phyloP scores from a whole-genome alignment of 2,113 vertebrate species.

The Forbesichthys agassizii region DNA sequence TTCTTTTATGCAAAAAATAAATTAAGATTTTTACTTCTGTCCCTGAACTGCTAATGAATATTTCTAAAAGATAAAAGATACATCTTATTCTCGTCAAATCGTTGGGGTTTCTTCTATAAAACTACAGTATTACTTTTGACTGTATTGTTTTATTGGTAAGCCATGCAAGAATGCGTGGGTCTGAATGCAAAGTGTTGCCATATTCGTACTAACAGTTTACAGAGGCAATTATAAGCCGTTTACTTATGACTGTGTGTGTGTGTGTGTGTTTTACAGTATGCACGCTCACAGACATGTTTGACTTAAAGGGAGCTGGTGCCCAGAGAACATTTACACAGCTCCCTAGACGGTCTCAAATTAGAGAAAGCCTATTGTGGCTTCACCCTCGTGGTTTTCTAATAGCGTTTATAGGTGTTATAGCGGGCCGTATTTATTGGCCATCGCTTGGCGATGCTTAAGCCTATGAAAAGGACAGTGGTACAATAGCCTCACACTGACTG shows the following conservation, averaged over 20 bases:
- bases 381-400: slow-evolving; percentile 83
- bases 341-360: slow-evolving; percentile 91
- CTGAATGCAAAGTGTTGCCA: slow-evolving; percentile 1
- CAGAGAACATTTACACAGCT: slow-evolving; percentile 83
- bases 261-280: slow-evolving; percentile 10
- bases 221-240: slow-evolving; percentile 43
- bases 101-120: background rate
- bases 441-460: slow-evolving; percentile 85
- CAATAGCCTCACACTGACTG: slow-evolving; percentile 90
- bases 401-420: slow-evolving; percentile 87
- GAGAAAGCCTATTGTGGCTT: slow-evolving; percentile 81
- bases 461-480: slow-evolving; percentile 88
- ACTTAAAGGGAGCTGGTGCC: slow-evolving; percentile 65
- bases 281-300: slow-evolving; percentile 40
- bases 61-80: slow-evolving; percentile 2
- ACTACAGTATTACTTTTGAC: slow-evolving; percentile 11
- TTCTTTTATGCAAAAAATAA: slow-evolving; percentile 35
- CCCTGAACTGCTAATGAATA: slow-evolving; percentile 52
- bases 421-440: slow-evolving; percentile 83
- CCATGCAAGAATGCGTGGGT: background rate
- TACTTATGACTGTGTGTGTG: slow-evolving; percentile 13
- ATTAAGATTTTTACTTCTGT: slow-evolving; percentile 43
- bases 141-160: background rate
- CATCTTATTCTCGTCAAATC: slow-evolving; percentile 5
- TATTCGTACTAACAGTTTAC: slow-evolving; percentile 48